Conservation (phyloP, 1,140 invertebrate species). For the Drosophila tropicalis region DNA sequence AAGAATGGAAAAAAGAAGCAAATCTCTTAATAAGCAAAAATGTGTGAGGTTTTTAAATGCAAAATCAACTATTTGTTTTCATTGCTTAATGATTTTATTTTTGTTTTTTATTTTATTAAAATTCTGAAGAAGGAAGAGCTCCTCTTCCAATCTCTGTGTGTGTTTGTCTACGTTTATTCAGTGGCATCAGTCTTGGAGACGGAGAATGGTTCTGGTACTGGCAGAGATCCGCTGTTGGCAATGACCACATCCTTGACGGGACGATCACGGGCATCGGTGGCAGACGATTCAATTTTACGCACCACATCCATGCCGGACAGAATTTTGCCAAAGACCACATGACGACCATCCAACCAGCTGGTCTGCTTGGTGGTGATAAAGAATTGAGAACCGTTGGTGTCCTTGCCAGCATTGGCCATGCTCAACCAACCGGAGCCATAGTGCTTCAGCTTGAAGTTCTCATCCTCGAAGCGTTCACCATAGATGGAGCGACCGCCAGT, state of each 20-base stretch:
- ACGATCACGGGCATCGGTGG: slow-evolving; percentile 90
- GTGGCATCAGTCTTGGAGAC: slow-evolving; percentile 92
- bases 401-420: slow-evolving; percentile 98
- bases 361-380: slow-evolving; percentile 97
- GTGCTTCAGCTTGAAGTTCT: slow-evolving; percentile 99
- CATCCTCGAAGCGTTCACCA: slow-evolving; percentile 96
- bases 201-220: slow-evolving; percentile 89
- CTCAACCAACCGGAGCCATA: slow-evolving; percentile 98
- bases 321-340: slow-evolving; percentile 98
- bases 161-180: slow-evolving; percentile 83
- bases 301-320: slow-evolving; percentile 88
- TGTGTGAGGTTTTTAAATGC: slow-evolving; percentile 31
- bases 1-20: slow-evolving; percentile 46
- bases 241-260: slow-evolving; percentile 93
- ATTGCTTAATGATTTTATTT: slow-evolving; percentile 17
- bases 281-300: slow-evolving; percentile 91
- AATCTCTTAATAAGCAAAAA: slow-evolving; percentile 49
- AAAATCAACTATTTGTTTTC: slow-evolving; percentile 50
- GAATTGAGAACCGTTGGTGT: slow-evolving; percentile 99
- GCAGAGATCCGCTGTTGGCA: slow-evolving; percentile 88
- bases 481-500: slow-evolving; percentile 97
- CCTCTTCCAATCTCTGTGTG: neutral
- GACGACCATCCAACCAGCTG: slow-evolving; percentile 97
- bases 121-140: no score
- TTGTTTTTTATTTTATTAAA: slow-evolving; percentile 30